A percentile compares a stretch with the other conserved stretches of the same genome.
phyloP scores from a whole-genome alignment of 2,113 vertebrate genomes.

The Oostethus manadensis region DNA sequence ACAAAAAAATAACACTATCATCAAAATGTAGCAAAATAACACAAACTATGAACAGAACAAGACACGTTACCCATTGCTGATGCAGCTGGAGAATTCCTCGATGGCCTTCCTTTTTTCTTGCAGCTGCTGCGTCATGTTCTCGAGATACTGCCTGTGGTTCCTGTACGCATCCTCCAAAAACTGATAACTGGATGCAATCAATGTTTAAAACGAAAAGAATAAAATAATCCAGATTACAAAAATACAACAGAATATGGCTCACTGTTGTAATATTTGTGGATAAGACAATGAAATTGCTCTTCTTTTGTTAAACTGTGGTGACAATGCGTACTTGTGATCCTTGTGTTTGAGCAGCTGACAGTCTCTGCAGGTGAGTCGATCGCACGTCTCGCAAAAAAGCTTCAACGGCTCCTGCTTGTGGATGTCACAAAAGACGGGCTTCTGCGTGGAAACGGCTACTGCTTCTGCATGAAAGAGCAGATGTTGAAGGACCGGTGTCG shows the following conservation, averaged over 20 bases:
- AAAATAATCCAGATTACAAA: background rate
- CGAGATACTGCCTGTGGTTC: slow-evolving; percentile 93
- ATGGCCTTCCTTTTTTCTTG: slow-evolving; percentile 94
- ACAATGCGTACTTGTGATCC: slow-evolving; percentile 86
- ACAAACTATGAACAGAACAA: background rate
- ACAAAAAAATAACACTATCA: slow-evolving; percentile 10
- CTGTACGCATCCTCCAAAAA: slow-evolving; percentile 98
- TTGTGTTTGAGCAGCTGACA: slow-evolving; percentile 96
- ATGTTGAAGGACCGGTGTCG: background rate
- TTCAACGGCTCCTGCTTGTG: slow-evolving; percentile 97
- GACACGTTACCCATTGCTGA: slow-evolving; percentile 81
- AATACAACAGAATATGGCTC: background rate
- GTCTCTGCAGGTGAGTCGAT: slow-evolving; percentile 92
- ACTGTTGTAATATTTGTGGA: background rate
- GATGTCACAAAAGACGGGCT: slow-evolving; percentile 90
- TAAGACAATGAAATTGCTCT: background rate
- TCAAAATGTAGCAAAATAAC: background rate
- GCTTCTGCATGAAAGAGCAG: slow-evolving; percentile 69
- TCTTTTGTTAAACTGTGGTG: background rate
- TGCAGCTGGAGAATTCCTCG: slow-evolving; percentile 86
- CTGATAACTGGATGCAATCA: slow-evolving; percentile 80
- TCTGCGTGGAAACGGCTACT: slow-evolving; percentile 83
- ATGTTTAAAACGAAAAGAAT: background rate
- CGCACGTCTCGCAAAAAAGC: slow-evolving; percentile 96
- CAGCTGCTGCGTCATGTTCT: slow-evolving; percentile 89